Base-by-base conservation (phyloP, 2,888 invertebrate species). In the Aleiodes testaceus region DNA sequence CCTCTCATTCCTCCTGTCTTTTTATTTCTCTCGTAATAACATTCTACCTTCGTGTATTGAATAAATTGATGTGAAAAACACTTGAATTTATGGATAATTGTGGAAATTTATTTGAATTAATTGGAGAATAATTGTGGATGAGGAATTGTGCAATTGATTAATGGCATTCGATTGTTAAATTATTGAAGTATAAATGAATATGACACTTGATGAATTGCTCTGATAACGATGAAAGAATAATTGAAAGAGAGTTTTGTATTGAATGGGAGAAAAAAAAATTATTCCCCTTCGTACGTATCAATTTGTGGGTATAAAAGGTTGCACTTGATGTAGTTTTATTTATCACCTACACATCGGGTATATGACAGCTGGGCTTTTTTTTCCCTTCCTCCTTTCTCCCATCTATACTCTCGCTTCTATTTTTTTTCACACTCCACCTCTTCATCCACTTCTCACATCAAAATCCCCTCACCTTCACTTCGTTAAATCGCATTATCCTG, bases 291-390 rank as follows among this genome's bases (percentile, higher is more conserved):
- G 18, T 76, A 73, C 74, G 80, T 81, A 81, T 82, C 83, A 81
- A 83, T 84, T 82, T 78, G 78, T 73, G 79, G 69, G 78, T 75
- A 80, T 78, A 79, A 84, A 83, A 82, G 80, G 79, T 81, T 82
- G 82, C 82, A 82, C 79, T 84, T 80, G 79, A 83, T 83, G 79
- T 81, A 80, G 79, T 83, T 84, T 84, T 82, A 85, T 82, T 84
- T 82, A 84, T 84, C 80, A 75, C 78, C 79, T 75, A 75, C 74
- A 36, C 79, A 78, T 78, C 76, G 78, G 74, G 72, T 59, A 16
- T 59, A 59, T 59, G 36, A 59, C 45, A 44, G 22, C 63, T 45
- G 45, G 45, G 22, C 2, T 20, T 5, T 5, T 26, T 5, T 22
- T 20, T 53, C 64, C 42, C 47, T 44, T 67, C 64, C 42, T 63